A percentile compares a stretch with the other conserved stretches of the same genome.
These are phyloP conservation scores for Anguilla megastoma DNA, from an alignment of 2,797 vertebrate genomes.

Conservation along the genomic window DNA sequence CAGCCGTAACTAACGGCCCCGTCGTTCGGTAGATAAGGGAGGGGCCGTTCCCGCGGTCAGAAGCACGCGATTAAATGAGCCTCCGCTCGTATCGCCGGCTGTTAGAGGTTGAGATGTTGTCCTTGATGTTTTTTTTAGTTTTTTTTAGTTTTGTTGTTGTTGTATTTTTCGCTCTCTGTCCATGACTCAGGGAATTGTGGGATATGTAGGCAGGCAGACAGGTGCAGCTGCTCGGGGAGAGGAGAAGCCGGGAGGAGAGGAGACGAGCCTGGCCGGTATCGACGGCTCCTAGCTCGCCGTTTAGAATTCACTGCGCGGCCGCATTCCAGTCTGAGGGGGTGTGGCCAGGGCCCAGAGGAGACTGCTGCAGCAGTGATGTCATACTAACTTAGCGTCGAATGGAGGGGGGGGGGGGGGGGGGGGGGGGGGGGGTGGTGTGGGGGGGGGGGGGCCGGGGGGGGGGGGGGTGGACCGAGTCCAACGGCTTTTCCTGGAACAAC, in stretches of 20 bases:
- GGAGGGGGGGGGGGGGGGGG: slow-evolving; percentile 40
- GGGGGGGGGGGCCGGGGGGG: slow-evolving; percentile 66
- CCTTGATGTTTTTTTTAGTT: background rate
- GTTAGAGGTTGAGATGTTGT: background rate
- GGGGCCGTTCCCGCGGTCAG: background rate
- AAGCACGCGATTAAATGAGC: background rate
- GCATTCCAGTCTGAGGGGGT: slow-evolving; percentile 47
- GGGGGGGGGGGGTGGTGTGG: no score
- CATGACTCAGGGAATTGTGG: background rate
- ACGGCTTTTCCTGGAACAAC: no score
- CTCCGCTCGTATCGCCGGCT: background rate
- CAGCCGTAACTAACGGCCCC: background rate
- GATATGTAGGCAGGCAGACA: background rate
- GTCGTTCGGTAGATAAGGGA: background rate
- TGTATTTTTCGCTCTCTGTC: background rate
- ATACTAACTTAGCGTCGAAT: slow-evolving; percentile 53
- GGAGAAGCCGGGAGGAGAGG: slow-evolving; percentile 1
- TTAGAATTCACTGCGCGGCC: slow-evolving; percentile 42
- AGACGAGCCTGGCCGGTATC: slow-evolving; percentile 32
- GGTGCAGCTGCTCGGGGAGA: no score
- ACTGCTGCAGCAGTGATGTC: slow-evolving; percentile 77
- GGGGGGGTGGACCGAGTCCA: no score
- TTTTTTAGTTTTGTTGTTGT: background rate
- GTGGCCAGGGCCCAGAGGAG: slow-evolving; percentile 58
- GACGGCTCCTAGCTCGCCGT: slow-evolving; percentile 18